Base-by-base conservation (phyloP, 2,113 vertebrate species). In the Gymnogyps californianus region DNA sequence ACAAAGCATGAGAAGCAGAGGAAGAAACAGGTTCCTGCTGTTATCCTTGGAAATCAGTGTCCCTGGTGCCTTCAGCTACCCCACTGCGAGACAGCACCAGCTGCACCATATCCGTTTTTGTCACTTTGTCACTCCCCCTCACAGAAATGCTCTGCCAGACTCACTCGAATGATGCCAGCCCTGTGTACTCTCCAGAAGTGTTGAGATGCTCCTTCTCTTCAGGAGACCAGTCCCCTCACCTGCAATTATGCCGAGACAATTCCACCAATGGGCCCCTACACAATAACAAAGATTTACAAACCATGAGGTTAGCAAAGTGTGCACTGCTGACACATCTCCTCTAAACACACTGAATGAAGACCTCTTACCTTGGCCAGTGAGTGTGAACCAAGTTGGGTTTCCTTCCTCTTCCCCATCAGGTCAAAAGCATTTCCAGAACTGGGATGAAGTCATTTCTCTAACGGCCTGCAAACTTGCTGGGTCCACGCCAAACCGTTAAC, bases 61-160 rank as follows among this genome's bases (percentile, higher is more conserved):
- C 86, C 87, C 52, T 65, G 62, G 57, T 87, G 87, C 93, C 81
- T 97, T 78, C 87, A 87, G 74, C 75, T 46, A 84, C 70, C 78
- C 90, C 91, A 71, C 66, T 93, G 78, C 0, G 18, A 96, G 86
- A 93, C 83, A 78, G 78, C 95, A 95, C 86, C 90, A 89, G 92
- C 92, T 96, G 92, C 81, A 92, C 65, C 80, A 95, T 61, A 92
- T 92, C 91, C 83, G 9, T 36, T 90, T 90, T 80, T 92, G 88
- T 95, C 95, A 32, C 90, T 85, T 49, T 79, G 77, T 96, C 93
- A 95, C 94, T 95, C 85, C 92, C 76, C 88, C 90, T 86, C 96
- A 91, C 80, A 85, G 77, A 52, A 87, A 16, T 9, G 9, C 77
- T 84, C 87, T 97, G 92, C 92, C 93, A 92, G 94, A 7, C 94